Conservation (phyloP, 2,797 vertebrate species). For the Nyctibius grandis region DNA sequence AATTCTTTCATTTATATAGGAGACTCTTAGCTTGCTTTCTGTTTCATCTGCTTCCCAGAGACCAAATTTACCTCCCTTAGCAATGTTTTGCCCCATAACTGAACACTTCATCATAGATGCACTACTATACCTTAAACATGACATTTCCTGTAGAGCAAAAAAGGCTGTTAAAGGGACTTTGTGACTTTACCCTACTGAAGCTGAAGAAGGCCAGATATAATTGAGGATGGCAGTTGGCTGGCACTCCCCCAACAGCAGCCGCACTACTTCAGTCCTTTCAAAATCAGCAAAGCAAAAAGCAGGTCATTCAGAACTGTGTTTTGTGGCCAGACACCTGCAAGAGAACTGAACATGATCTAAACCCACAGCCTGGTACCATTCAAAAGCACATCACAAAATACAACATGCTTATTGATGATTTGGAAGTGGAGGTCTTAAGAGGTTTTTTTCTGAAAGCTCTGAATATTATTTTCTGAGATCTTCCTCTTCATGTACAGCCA, state of each 20-base stretch:
- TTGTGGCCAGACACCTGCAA: not conserved
- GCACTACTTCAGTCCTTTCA: not conserved
- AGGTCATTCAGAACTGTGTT: not conserved
- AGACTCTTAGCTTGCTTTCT: not conserved
- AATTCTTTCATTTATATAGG: not conserved
- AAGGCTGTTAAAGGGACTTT: not conserved
- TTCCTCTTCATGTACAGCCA: not conserved
- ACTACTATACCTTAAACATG: not conserved
- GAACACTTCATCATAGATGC: not conserved
- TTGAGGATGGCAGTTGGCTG: conserved; percentile 1
- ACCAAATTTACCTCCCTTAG: not conserved
- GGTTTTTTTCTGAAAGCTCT: not conserved
- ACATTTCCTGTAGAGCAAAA: not conserved
- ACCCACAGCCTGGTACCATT: not conserved
- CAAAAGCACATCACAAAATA: not conserved
- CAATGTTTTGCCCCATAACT: not conserved
- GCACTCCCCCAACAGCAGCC: not conserved
- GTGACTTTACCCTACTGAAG: not conserved
- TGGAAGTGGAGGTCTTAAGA: not conserved
- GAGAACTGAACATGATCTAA: not conserved
- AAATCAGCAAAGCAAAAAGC: conserved; percentile 25
- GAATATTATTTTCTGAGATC: not conserved
- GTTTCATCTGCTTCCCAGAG: conserved; percentile 1
- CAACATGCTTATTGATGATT: not conserved
- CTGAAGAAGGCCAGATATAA: not conserved